Evolutionary conservation across 2,797 vertebrate genomes (phyloP), one percentile per base, ranked within the genome.

Genomic region (Lutjanus campechanus): DNA sequence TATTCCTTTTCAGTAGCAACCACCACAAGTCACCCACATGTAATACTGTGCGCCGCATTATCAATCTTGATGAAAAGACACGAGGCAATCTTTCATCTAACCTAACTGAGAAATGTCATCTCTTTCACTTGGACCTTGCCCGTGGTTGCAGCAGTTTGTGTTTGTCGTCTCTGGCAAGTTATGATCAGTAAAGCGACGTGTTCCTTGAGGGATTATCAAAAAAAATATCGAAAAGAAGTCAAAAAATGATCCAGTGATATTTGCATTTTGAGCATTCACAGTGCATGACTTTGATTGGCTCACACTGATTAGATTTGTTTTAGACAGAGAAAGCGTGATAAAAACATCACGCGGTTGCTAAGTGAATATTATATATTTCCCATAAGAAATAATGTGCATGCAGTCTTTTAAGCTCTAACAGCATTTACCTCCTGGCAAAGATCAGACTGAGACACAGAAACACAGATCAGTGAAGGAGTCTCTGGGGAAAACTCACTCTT

Each of bases 31-130:
- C 91, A 83, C 87, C 91, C 89, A 90, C 90, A 81, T 87, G 76
- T 89, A 81, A 83, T 80, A 79, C 88, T 84, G 79, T 12, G 81
- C 5, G 60, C 73, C 15, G 68, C 82, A 90, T 93, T 92, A 92
- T 92, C 87, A 93, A 85, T 84, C 86, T 69, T 85, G 73, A 91
- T 89, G 90, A 93, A 93, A 92, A 93, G 84, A 85, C 85, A 61
- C 13, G 40, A 76, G 44, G 69, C 65, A 69, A 90, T 86, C 88
- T 89, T 92, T 91, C 85, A 89, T 91, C 81, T 86, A 60, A 91
- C 85, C 84, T 77, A 62, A 72, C 56, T 29, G 79, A 88, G 81
- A 92, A 91, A 93, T 88, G 87, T 88, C 82, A 85, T 72, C 76
- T 82, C 77, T 85, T 83, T 90, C 85, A 79, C 76, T 70, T 1